These are phyloP conservation scores for Sarcophaga bullata DNA, from an alignment of 1,140 invertebrate species.

Conservation along the genomic window DNA sequence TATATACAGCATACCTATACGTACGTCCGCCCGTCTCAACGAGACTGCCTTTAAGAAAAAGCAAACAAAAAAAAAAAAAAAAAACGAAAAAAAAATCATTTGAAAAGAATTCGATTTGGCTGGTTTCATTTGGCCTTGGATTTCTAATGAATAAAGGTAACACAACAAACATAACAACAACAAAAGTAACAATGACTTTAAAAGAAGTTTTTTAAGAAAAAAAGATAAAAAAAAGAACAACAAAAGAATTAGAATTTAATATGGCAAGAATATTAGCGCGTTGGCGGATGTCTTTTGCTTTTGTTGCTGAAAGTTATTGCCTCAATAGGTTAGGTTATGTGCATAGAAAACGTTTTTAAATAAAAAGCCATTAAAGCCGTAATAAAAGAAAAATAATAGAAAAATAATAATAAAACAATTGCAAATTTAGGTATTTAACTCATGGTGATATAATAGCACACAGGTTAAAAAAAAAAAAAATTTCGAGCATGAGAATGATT, in stretches of 20 bases:
- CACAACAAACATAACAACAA: too few relatives aligned
- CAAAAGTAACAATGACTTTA: neutral
- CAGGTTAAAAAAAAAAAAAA: too few relatives aligned
- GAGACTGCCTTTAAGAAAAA: neutral
- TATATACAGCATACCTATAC: neutral
- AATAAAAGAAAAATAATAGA: too few relatives aligned
- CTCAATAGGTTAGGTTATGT: too few relatives aligned
- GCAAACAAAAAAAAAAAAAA: too few relatives aligned
- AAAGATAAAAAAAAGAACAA: neutral
- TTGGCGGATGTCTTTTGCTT: conserved; percentile 4
- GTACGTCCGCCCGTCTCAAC: neutral
- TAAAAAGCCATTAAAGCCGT: conserved; percentile 1
- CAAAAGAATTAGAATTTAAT: neutral
- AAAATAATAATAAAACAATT: neutral
- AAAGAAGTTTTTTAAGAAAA: neutral
- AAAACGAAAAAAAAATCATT: neutral
- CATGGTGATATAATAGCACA: neutral
- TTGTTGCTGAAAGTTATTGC: neutral
- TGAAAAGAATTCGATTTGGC: conserved; percentile 19
- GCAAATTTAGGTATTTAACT: neutral
- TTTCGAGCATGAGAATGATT: too few relatives aligned
- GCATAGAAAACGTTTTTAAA: conserved; percentile 2
- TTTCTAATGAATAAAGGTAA: conserved; percentile 15
- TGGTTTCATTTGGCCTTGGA: conserved; percentile 23
- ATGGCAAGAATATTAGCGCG: conserved; percentile 8